A percentile compares a stretch with the other conserved stretches of the same genome.
Evolutionary conservation across 2,888 invertebrate species (phyloP).

Genomic region (Scaeva pyrastri): DNA sequence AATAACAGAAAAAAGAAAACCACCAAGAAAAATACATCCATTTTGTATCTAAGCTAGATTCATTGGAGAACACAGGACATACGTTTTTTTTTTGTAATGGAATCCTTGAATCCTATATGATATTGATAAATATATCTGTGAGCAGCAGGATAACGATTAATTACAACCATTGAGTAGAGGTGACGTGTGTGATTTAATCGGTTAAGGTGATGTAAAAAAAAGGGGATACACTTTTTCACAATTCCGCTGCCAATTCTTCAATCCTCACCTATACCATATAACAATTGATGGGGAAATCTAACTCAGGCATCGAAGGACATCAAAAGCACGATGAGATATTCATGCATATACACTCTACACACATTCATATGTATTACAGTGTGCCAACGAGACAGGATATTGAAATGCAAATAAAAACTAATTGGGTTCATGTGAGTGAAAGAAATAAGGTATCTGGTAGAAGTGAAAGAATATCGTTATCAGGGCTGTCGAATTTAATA

Average conservation of each 20-base stretch:
- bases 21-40: too few species aligned
- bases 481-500: background rate
- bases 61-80: too few species aligned
- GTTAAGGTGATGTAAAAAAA: background rate
- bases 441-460: background rate
- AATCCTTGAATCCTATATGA: conserved; percentile 56
- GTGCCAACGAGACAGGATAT: conserved; percentile 62
- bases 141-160: conserved; percentile 53
- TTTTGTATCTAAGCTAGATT: too few species aligned
- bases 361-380: background rate
- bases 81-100: background rate
- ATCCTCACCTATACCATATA: too few species aligned
- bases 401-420: conserved; percentile 74
- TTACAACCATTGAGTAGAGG: conserved; percentile 59
- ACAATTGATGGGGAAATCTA: conserved; percentile 68
- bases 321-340: conserved; percentile 33
- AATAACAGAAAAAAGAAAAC: background rate
- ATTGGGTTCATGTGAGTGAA: conserved; percentile 64
- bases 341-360: background rate
- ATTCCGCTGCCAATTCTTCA: conserved; percentile 48
- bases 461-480: conserved; percentile 10
- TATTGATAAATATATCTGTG: background rate
- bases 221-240: conserved; percentile 12
- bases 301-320: conserved; percentile 59
- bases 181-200: conserved; percentile 51